Evolutionary conservation across 2,797 vertebrate genomes (phyloP), one percentile per base, ranked within the genome.

Genomic region (Tiaroga cobitis): DNA sequence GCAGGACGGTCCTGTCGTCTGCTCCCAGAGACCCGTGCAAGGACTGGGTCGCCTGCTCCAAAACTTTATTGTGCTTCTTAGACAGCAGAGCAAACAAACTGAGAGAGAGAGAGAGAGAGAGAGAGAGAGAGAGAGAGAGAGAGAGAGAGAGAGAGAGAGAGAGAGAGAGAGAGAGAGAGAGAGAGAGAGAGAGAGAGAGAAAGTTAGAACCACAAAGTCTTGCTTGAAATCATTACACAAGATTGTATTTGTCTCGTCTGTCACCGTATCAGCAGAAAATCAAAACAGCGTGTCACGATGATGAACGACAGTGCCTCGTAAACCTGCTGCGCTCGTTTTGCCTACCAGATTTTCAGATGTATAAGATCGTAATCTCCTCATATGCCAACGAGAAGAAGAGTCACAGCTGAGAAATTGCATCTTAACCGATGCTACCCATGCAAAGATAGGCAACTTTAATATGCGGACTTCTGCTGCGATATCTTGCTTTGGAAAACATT

Each of bases 21-120:
- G 95, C 93, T 85, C 94, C 90, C 32, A 96, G 91, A 11, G 97
- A 94, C 89, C 96, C 94, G 91, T 96, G 95, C 89, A 98, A 94
- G 87, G 97, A 97, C 93, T 99, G 98, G 1, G 98, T 99, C 88
- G 98, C 97, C 93, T 99, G 98, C 92, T 99, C 97, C 95, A 99
- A 92, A 89, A 99, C 98, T 93, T 99, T 99, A 96, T 98, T 99
- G 96, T 99, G 98, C 90, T 99, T 99, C 94, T 98, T 99, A 63
- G 98, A 99, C 93, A 99, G 93, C 95, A 99, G 94, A 86, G 97
- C 96, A 96, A 99, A 98, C 82, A 99, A 95, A 94, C 98, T 99
- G 94, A 24, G 54, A 56, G 54, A 56, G 1, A 56, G 21, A 56
- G 54, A 24, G 8, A 54, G 51, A 83, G 70, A 87, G 83, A 81